A percentile compares a stretch with the other conserved stretches of the same genome.
Evolutionary conservation across 1,140 invertebrate genomes (phyloP).

Genomic region (Heliothis subflexa): DNA sequence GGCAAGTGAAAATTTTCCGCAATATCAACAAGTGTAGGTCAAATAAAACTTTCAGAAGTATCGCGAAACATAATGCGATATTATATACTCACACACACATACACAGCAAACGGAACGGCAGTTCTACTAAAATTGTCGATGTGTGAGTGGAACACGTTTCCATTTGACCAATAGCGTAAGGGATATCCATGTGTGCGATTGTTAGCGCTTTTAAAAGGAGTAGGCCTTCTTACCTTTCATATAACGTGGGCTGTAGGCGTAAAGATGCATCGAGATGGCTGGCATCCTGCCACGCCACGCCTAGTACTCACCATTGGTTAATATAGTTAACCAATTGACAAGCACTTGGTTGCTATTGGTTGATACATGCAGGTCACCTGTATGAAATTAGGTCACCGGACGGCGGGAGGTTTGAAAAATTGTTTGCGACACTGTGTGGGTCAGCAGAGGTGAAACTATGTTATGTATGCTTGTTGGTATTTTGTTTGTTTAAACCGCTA

Average conservation of each 20-base stretch:
- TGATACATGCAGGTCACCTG: constrained; percentile 74
- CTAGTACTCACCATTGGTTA: constrained; percentile 85
- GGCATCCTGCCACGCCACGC: constrained; percentile 85
- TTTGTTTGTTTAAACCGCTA: not conserved
- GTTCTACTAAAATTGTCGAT: not conserved
- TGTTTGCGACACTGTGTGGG: constrained; percentile 17
- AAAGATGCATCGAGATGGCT: constrained; percentile 70
- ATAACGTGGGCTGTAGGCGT: constrained; percentile 58
- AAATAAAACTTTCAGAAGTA: constrained; percentile 9
- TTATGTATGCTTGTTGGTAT: not conserved
- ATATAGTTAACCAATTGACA: constrained; percentile 86
- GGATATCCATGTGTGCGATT: not conserved
- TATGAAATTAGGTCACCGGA: constrained; percentile 73
- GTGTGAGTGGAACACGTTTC: constrained; percentile 19
- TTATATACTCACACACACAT: not conserved
- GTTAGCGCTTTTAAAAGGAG: not conserved
- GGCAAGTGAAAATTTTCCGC: constrained; percentile 62
- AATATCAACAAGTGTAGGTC: constrained; percentile 75
- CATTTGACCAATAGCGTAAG: not conserved
- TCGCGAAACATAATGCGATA: not conserved
- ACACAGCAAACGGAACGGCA: not conserved
- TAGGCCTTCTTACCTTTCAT: constrained; percentile 33
- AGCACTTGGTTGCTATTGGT: constrained; percentile 79
- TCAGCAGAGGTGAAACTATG: constrained; percentile 14
- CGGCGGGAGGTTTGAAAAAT: constrained; percentile 49